Conservation (phyloP, 2,797 vertebrate species). For the Enteromius treurensis region DNA sequence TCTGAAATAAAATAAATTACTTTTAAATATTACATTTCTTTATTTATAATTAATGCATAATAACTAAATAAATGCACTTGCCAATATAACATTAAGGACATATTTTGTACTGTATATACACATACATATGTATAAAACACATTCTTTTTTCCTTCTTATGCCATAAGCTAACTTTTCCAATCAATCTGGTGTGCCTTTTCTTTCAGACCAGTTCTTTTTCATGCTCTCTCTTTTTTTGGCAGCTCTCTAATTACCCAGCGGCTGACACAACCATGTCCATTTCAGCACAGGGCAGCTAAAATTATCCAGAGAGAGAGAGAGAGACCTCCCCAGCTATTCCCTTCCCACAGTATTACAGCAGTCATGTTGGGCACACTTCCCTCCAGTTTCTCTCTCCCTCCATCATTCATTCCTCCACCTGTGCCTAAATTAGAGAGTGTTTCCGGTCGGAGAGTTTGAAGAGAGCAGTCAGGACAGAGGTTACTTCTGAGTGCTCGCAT, state of each 20-base stretch:
- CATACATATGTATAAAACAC: background rate
- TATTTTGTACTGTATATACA: background rate
- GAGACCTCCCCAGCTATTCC: slow-evolving; percentile 25
- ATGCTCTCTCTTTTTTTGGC: slow-evolving; percentile 38
- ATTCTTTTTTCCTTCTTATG: background rate
- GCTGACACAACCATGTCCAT: slow-evolving; percentile 51
- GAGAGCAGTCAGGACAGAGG: slow-evolving; percentile 46
- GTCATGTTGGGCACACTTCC: slow-evolving; percentile 18
- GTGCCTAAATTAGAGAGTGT: slow-evolving; percentile 41
- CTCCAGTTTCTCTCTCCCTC: slow-evolving; percentile 38
- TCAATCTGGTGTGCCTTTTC: slow-evolving; percentile 36
- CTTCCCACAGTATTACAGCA: slow-evolving; percentile 19
- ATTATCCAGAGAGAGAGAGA: slow-evolving; percentile 46
- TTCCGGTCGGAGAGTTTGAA: slow-evolving; percentile 38
- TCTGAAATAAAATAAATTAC: background rate
- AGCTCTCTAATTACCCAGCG: slow-evolving; percentile 58
- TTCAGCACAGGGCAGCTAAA: slow-evolving; percentile 55
- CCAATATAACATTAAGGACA: background rate
- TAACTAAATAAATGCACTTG: background rate
- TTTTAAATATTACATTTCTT: background rate
- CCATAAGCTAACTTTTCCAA: background rate
- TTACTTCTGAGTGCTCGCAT: slow-evolving; percentile 36
- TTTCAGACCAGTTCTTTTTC: slow-evolving; percentile 22
- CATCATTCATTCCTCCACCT: slow-evolving; percentile 47
- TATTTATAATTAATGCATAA: background rate